A percentile compares a stretch with the other conserved stretches of the same genome.
Evolutionary conservation across 1,140 invertebrate species (phyloP).

Genomic region (Tetranychus cinnabarinus): DNA sequence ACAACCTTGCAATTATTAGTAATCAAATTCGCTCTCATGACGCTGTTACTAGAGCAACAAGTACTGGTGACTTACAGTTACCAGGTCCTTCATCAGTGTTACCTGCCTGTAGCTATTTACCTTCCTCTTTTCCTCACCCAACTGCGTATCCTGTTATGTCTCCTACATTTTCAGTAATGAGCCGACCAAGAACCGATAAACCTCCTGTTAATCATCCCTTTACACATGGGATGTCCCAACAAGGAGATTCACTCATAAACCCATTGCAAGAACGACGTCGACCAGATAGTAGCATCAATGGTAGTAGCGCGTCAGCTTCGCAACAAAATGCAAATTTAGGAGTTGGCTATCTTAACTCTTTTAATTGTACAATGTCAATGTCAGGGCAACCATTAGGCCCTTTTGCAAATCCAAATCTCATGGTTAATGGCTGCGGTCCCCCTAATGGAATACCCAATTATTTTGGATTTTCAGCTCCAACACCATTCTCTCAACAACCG

Average conservation of each 20-base stretch:
- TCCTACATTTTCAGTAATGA: background rate
- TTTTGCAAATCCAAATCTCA: background rate
- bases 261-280: conserved; percentile 3
- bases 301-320: background rate
- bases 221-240: conserved; percentile 8
- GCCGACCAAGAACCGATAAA: background rate
- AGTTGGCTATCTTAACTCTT: background rate
- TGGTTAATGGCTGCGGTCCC: background rate
- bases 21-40: background rate
- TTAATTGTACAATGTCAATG: background rate
- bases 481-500: background rate
- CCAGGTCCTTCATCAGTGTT: no score
- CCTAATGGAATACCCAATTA: background rate
- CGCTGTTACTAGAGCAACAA: conserved; percentile 8
- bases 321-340: background rate
- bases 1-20: background rate
- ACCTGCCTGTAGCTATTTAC: background rate
- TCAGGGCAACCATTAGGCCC: background rate
- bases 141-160: background rate
- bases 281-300: conserved; percentile 1
- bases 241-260: background rate
- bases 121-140: background rate
- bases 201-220: background rate
- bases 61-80: conserved; percentile 11
- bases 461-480: background rate